These are phyloP conservation scores for Ormyrus thymus DNA, from an alignment of 2,888 invertebrate species.

Conservation along the genomic window DNA sequence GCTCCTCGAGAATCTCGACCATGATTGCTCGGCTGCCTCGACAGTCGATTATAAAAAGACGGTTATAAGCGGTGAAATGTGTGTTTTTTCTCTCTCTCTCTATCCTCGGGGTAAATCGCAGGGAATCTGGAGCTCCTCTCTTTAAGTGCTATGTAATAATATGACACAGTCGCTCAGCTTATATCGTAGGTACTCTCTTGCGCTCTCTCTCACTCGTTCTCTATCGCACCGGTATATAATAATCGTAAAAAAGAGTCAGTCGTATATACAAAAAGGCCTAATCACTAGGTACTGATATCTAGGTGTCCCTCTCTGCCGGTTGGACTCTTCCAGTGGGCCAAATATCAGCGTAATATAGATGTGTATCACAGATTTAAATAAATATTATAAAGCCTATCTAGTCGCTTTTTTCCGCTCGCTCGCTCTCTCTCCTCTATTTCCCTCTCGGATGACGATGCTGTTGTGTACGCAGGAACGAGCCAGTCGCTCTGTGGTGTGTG, in stretches of 20 bases:
- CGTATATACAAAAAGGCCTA: constrained; percentile 74
- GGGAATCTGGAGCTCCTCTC: background rate
- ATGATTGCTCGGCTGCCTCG: constrained; percentile 69
- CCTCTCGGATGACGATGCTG: too few relatives aligned
- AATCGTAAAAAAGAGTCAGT: constrained; percentile 75
- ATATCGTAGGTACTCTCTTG: constrained; percentile 8
- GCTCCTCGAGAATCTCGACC: constrained; percentile 83
- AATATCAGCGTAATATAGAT: constrained; percentile 58
- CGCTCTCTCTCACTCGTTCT: constrained; percentile 31
- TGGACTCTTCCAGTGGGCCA: constrained; percentile 60
- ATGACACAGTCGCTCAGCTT: too few relatives aligned
- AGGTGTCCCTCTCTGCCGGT: background rate
- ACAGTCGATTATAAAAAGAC: constrained; percentile 10
- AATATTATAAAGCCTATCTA: constrained; percentile 73
- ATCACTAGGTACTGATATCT: constrained; percentile 66
- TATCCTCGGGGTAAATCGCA: constrained; percentile 7
- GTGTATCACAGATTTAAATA: constrained; percentile 75
- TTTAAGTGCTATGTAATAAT: too few relatives aligned
- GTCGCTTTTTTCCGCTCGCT: constrained; percentile 44
- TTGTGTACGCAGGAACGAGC: too few relatives aligned
- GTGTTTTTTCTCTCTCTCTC: too few relatives aligned
- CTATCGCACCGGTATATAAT: constrained; percentile 66
- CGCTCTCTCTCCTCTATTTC: too few relatives aligned
- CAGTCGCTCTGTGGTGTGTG: background rate
- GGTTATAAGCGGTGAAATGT: constrained; percentile 8